These are phyloP conservation scores for Silurus lanzhouensis DNA, from an alignment of 2,797 vertebrate genomes.

Conservation along the genomic window DNA sequence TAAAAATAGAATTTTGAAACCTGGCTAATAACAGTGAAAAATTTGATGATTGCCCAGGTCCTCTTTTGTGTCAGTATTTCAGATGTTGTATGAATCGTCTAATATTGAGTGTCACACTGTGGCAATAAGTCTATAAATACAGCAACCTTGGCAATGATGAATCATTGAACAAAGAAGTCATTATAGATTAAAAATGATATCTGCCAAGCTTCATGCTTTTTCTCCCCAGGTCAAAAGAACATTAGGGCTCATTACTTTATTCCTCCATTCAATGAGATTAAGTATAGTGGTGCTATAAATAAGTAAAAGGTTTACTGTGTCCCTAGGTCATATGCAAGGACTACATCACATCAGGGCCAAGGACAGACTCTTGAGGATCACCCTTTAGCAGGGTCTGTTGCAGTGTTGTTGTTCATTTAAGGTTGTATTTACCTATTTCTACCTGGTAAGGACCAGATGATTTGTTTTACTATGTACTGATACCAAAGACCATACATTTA, in stretches of 20 bases:
- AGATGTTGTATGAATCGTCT: not conserved
- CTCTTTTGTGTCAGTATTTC: not conserved
- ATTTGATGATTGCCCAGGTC: not conserved
- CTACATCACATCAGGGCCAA: conserved; percentile 62
- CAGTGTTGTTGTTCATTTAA: conserved; percentile 23
- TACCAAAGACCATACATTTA: too few relatives aligned
- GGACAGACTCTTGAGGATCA: conserved; percentile 63
- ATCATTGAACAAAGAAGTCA: not conserved
- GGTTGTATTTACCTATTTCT: too few relatives aligned
- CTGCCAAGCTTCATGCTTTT: conserved; percentile 15
- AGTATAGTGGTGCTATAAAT: conserved; percentile 53
- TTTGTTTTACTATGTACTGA: too few relatives aligned
- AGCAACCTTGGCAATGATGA: not conserved
- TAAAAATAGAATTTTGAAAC: not conserved
- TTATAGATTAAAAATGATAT: conserved; percentile 7
- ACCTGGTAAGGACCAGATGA: too few relatives aligned
- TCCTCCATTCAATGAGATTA: conserved; percentile 77
- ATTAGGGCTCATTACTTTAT: conserved; percentile 77
- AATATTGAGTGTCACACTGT: not conserved
- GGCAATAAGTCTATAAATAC: not conserved
- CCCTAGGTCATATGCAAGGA: conserved; percentile 57
- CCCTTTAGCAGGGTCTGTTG: conserved; percentile 41
- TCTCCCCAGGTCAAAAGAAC: conserved; percentile 52
- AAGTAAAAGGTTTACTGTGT: conserved; percentile 72
- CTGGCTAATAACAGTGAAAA: not conserved